phyloP scores from a whole-genome alignment of 2,797 vertebrate genomes.

The Ctenopoma kingsleyae region DNA sequence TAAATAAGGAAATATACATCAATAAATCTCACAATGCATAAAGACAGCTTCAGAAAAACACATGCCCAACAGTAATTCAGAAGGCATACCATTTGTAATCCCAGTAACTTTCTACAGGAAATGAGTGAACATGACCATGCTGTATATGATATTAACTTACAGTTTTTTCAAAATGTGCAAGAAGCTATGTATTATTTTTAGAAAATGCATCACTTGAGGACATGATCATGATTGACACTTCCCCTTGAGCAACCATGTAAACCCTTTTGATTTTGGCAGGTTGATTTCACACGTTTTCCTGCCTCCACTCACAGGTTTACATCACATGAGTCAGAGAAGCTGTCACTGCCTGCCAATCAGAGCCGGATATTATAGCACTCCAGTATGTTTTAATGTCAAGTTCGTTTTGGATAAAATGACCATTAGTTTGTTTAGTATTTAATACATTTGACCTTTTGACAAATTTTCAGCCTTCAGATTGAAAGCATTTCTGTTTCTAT shows the following conservation, averaged over 20 bases:
- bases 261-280: slow-evolving; percentile 39
- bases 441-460: background rate
- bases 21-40: slow-evolving; percentile 29
- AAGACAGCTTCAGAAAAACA: slow-evolving; percentile 23
- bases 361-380: slow-evolving; percentile 19
- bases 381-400: slow-evolving; percentile 27
- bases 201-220: slow-evolving; percentile 14
- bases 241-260: slow-evolving; percentile 44
- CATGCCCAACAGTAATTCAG: background rate
- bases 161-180: background rate
- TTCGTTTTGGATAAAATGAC: slow-evolving; percentile 29
- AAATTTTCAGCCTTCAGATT: background rate
- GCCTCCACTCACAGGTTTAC: slow-evolving; percentile 52
- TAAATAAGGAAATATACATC: slow-evolving; percentile 36
- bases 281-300: slow-evolving; percentile 54
- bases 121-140: background rate
- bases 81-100: slow-evolving; percentile 1
- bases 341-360: slow-evolving; percentile 55
- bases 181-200: slow-evolving; percentile 34
- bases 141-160: background rate
- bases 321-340: slow-evolving; percentile 57
- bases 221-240: slow-evolving; percentile 59
- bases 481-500: background rate
- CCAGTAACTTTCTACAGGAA: background rate
- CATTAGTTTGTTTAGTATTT: background rate